phyloP scores from a whole-genome alignment of 1,140 invertebrate species.

The Nebria ingens region DNA sequence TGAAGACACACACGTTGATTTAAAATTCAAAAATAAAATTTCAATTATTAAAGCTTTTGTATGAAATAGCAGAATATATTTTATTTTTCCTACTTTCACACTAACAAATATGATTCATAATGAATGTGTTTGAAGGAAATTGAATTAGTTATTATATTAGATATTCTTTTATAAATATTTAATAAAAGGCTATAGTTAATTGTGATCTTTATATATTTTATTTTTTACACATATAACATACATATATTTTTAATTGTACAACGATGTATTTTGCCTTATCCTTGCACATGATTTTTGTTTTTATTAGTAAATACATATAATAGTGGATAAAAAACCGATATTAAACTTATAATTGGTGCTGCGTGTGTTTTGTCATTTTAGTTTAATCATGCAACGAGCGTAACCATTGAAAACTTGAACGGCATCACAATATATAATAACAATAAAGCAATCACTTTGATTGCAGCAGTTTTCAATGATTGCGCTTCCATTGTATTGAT shows the following conservation, averaged over 20 bases:
- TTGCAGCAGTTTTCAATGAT: background rate
- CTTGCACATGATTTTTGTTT: background rate
- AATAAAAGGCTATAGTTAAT: no score
- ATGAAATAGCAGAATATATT: no score
- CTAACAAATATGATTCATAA: no score
- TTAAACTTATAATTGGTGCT: background rate
- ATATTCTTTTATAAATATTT: no score
- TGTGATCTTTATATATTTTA: background rate
- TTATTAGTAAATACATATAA: constrained; percentile 8
- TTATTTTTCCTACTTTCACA: no score
- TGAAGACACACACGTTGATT: no score
- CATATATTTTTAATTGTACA: constrained; percentile 9
- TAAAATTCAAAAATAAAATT: no score
- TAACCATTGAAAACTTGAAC: background rate
- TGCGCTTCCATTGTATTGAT: background rate
- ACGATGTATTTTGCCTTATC: background rate
- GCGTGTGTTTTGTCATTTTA: constrained; percentile 7
- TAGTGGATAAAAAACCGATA: constrained; percentile 4
- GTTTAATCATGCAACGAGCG: background rate
- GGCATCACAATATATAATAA: background rate
- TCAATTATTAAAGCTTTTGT: no score
- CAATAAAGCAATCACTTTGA: background rate
- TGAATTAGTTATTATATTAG: no score
- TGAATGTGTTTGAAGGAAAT: no score
- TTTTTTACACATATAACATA: constrained; percentile 10